phyloP scores from a whole-genome alignment of 2,113 vertebrate species.

The Callocephalon fimbriatum region DNA sequence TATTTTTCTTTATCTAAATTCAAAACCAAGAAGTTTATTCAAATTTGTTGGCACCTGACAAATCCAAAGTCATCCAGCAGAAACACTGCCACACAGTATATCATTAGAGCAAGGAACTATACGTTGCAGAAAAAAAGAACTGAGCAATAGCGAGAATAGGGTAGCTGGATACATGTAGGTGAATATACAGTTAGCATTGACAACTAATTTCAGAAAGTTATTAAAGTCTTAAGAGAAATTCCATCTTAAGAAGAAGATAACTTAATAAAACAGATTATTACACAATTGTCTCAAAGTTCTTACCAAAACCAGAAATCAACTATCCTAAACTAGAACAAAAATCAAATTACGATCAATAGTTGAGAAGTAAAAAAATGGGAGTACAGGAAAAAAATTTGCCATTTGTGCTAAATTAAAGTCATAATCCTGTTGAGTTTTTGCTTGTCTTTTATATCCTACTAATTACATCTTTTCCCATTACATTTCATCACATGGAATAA shows the following conservation, averaged over 20 bases:
- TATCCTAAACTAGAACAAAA: not conserved
- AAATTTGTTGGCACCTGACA: not conserved
- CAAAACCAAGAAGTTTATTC: not conserved
- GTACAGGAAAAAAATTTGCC: not conserved
- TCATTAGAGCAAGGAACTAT: not conserved
- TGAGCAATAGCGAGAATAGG: not conserved
- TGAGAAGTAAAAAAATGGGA: rapidly evolving
- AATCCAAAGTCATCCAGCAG: not conserved
- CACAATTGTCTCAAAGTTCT: not conserved
- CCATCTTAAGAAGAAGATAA: not conserved
- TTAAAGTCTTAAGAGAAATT: not conserved
- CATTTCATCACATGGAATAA: not conserved
- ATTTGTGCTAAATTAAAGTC: not conserved
- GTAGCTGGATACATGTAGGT: not conserved
- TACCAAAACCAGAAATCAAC: not conserved
- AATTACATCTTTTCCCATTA: not conserved
- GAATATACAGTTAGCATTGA: not conserved
- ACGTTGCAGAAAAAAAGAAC: not conserved
- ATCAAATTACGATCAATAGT: not conserved
- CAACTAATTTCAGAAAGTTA: not conserved
- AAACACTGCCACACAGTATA: not conserved
- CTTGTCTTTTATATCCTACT: not conserved
- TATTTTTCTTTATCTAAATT: not conserved
- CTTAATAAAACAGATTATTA: not conserved
- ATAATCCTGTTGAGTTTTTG: not conserved